A percentile compares a stretch with the other conserved stretches of the same genome.
phyloP scores from a whole-genome alignment of 1,140 invertebrate genomes.

The Leptopilina boulardi region DNA sequence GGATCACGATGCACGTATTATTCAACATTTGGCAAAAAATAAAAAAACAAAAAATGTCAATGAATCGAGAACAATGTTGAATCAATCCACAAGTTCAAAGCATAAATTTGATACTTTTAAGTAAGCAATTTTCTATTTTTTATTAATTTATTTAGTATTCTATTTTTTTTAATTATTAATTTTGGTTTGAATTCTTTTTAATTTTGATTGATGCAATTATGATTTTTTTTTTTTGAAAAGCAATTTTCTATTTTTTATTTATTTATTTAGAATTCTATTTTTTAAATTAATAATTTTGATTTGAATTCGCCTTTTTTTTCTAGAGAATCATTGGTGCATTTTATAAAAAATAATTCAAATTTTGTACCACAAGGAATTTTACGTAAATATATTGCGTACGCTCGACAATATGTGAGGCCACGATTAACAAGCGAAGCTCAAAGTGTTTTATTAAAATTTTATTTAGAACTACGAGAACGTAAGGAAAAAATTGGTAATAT shows the following conservation, averaged over 20 bases:
- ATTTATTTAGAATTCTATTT: too few species aligned
- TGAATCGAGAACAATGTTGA: not conserved
- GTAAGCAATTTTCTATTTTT: not conserved
- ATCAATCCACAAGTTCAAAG: not conserved
- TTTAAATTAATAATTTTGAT: too few species aligned
- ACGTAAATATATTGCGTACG: constrained; percentile 94
- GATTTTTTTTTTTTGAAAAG: too few species aligned
- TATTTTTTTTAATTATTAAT: not conserved
- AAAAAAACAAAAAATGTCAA: not conserved
- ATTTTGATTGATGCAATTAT: too few species aligned
- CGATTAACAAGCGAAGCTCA: constrained; percentile 84
- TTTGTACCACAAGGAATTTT: constrained; percentile 87
- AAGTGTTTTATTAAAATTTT: constrained; percentile 86
- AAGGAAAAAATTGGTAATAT: constrained; percentile 78
- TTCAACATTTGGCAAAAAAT: not conserved
- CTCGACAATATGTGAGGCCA: constrained; percentile 91
- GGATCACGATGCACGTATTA: not conserved
- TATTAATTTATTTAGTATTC: not conserved
- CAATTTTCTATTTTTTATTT: too few species aligned
- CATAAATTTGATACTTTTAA: not conserved
- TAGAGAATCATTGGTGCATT: not conserved
- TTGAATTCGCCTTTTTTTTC: not conserved
- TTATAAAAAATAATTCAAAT: constrained; percentile 78
- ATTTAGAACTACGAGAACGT: constrained; percentile 85
- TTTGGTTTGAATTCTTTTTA: too few species aligned